Evolutionary conservation across 2,888 invertebrate species (phyloP).

Genomic region (Melanophora roralis): DNA sequence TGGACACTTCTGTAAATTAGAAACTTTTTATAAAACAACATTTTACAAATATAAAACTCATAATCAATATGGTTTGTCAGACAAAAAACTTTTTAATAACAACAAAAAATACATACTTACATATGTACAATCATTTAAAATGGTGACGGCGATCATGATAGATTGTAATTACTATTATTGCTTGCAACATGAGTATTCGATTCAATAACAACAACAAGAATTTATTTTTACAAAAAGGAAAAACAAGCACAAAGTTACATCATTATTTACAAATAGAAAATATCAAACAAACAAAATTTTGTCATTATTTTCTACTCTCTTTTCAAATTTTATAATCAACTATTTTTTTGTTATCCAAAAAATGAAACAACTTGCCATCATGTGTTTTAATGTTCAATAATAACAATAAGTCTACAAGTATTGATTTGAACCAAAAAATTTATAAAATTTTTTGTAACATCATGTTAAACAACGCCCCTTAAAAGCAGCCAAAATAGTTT

Average conservation of each 20-base stretch:
- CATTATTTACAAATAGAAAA: conserved; percentile 39
- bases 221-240: neutral
- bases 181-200: neutral
- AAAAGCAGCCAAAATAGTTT: neutral
- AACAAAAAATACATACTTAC: neutral
- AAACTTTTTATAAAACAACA: conserved; percentile 22
- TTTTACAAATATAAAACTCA: too few relatives aligned
- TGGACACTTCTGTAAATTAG: too few relatives aligned
- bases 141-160: neutral
- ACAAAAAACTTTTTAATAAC: conserved; percentile 1
- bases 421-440: neutral
- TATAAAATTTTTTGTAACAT: neutral
- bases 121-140: neutral
- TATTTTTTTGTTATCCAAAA: neutral
- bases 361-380: neutral
- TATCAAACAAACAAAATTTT: conserved; percentile 13
- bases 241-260: conserved; percentile 28
- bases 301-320: neutral
- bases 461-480: conserved; percentile 45
- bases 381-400: conserved; percentile 3
- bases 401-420: neutral
- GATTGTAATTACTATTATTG: conserved; percentile 1
- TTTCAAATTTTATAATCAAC: conserved; percentile 31
- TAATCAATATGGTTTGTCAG: too few relatives aligned
- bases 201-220: neutral